Evolutionary conservation across 2,888 invertebrate species (phyloP).

Genomic region (Lepetodrilus schrolli): DNA sequence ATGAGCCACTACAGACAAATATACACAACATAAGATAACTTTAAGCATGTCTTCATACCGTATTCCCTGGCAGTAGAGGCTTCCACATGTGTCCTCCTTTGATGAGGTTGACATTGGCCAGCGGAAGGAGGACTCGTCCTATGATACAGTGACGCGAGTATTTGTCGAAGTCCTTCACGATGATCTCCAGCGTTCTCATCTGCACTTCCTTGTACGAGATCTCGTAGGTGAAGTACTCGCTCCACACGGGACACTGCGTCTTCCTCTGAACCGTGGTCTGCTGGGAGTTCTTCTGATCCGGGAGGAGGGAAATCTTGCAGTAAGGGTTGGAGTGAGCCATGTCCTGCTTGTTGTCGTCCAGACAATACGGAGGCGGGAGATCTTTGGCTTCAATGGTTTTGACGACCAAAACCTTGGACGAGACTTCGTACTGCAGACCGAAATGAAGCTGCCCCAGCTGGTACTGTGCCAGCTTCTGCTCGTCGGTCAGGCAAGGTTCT

Average conservation of each 20-base stretch:
- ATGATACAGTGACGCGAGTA: constrained; percentile 76
- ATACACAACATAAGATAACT: too few relatives aligned
- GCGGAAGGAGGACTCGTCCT: constrained; percentile 75
- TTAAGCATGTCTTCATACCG: constrained; percentile 56
- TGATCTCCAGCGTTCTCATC: constrained; percentile 74
- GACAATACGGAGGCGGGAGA: constrained; percentile 72
- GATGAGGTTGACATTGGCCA: constrained; percentile 74
- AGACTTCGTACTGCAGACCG: constrained; percentile 74
- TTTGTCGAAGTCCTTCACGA: constrained; percentile 77
- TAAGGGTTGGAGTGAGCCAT: constrained; percentile 77
- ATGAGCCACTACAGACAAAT: too few relatives aligned
- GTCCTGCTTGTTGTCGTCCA: constrained; percentile 74
- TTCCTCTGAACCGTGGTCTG: constrained; percentile 76
- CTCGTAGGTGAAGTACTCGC: constrained; percentile 76
- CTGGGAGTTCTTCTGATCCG: constrained; percentile 75
- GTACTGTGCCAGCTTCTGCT: constrained; percentile 71
- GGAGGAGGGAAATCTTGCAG: constrained; percentile 74
- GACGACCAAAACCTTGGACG: constrained; percentile 71
- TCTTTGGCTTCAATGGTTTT: constrained; percentile 76
- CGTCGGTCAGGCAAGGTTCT: constrained; percentile 69
- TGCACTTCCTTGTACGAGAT: constrained; percentile 74
- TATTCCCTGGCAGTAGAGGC: constrained; percentile 71
- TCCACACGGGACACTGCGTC: constrained; percentile 76
- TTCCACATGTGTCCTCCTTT: constrained; percentile 76
- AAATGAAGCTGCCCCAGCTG: constrained; percentile 73